Percentiles rank a stretch among this genome's conserved stretches.
Evolutionary conservation across 2,888 invertebrate genomes (phyloP).

Genomic region (Smittia sp.): DNA sequence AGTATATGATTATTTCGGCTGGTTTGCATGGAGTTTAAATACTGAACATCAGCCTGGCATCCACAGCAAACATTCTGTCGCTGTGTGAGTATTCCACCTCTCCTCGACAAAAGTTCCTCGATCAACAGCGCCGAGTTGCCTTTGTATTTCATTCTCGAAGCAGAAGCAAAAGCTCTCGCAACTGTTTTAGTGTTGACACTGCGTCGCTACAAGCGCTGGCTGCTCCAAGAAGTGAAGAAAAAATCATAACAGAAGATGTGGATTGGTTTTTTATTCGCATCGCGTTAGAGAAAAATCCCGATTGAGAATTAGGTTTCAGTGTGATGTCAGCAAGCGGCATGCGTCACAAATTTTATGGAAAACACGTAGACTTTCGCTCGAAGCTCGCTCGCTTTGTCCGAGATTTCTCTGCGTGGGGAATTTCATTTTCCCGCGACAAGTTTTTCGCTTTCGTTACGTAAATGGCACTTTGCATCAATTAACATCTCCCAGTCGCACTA

Average conservation of each 20-base stretch:
- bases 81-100: conserved; percentile 37
- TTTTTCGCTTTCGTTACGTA: neutral
- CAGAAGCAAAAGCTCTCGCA: conserved; percentile 33
- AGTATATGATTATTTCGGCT: conserved; percentile 41
- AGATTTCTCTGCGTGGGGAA: neutral
- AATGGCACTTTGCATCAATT: neutral
- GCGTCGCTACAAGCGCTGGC: neutral
- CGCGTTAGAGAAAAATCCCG: neutral
- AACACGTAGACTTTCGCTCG: neutral
- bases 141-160: conserved; percentile 22
- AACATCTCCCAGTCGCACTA: too few relatives aligned
- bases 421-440: neutral
- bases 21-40: conserved; percentile 35
- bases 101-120: conserved; percentile 27
- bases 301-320: neutral
- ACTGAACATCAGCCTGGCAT: conserved; percentile 25
- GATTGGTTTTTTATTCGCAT: neutral
- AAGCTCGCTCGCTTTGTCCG: neutral
- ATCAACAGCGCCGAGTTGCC: neutral
- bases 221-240: neutral
- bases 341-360: conserved; percentile 6
- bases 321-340: conserved; percentile 17
- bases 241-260: conserved; percentile 14
- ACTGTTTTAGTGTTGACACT: neutral
- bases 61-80: conserved; percentile 2